Evolutionary conservation across 1,140 invertebrate species (phyloP).

Genomic region (Cyclina sinensis): DNA sequence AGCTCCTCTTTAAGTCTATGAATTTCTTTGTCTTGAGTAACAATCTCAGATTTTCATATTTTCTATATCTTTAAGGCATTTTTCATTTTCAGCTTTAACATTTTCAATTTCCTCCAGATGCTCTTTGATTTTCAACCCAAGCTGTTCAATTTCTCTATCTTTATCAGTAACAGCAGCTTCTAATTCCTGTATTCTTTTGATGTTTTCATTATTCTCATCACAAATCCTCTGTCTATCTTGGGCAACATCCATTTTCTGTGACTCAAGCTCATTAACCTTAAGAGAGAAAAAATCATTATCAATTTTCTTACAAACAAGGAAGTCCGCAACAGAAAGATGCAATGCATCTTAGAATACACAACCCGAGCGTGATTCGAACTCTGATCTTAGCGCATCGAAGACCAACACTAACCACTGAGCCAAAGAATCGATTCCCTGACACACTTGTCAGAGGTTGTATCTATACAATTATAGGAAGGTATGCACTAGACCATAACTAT

Average conservation of each 20-base stretch:
- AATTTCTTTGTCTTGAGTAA: slow-evolving; percentile 55
- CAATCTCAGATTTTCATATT: slow-evolving; percentile 59
- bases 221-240: slow-evolving; percentile 44
- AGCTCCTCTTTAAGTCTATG: slow-evolving; percentile 50
- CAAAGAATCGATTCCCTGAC: too few relatives aligned
- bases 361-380: too few relatives aligned
- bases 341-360: too few relatives aligned
- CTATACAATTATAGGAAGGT: too few relatives aligned
- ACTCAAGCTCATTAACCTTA: slow-evolving; percentile 41
- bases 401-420: too few relatives aligned
- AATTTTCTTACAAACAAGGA: too few relatives aligned
- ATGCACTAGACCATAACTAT: too few relatives aligned
- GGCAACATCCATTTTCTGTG: slow-evolving; percentile 49
- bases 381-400: too few relatives aligned
- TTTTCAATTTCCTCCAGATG: slow-evolving; percentile 59
- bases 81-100: slow-evolving; percentile 65
- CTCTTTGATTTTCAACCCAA: slow-evolving; percentile 54
- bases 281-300: too few relatives aligned
- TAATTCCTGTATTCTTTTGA: slow-evolving; percentile 15
- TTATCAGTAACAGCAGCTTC: slow-evolving; percentile 64
- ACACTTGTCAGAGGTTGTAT: too few relatives aligned
- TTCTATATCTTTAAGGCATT: slow-evolving; percentile 61
- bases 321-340: too few relatives aligned
- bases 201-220: slow-evolving; percentile 39
- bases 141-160: slow-evolving; percentile 65